Evolutionary conservation across 2,113 vertebrate genomes (phyloP).

Genomic region (Oceanodroma tethys): DNA sequence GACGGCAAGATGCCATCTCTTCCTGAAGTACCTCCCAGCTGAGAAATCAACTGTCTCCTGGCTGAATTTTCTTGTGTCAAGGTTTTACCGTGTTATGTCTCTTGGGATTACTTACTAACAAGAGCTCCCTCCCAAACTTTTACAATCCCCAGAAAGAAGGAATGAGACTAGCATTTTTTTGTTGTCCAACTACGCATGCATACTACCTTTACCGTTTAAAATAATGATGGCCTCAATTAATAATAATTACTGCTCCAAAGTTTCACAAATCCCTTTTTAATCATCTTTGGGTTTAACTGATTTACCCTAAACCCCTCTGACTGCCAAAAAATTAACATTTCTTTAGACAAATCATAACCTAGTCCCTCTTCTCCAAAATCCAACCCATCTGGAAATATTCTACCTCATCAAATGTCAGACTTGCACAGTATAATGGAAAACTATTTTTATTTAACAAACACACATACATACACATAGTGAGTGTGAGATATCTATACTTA

Average conservation of each 20-base stretch:
- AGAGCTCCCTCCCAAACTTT: constrained; percentile 45
- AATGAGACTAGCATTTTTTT: neutral
- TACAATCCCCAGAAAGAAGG: neutral
- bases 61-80: constrained; percentile 70
- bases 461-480: constrained; percentile 1
- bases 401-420: constrained; percentile 60
- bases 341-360: constrained; percentile 66
- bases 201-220: constrained; percentile 26
- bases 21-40: constrained; percentile 76
- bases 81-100: constrained; percentile 47
- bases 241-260: constrained; percentile 64
- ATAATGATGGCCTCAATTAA: constrained; percentile 57
- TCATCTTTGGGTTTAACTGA: constrained; percentile 61
- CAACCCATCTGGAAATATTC: constrained; percentile 68
- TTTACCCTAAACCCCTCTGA: constrained; percentile 53
- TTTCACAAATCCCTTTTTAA: constrained; percentile 72
- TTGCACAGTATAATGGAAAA: constrained; percentile 33
- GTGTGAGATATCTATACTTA: constrained; percentile 22
- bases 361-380: constrained; percentile 48
- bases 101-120: constrained; percentile 59
- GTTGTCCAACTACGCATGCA: neutral
- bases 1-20: constrained; percentile 77
- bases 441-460: constrained; percentile 42
- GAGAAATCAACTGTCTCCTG: constrained; percentile 79
- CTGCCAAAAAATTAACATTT: constrained; percentile 71